Conservation (phyloP, 2,888 invertebrate species). For the Bimastos eiseni region DNA sequence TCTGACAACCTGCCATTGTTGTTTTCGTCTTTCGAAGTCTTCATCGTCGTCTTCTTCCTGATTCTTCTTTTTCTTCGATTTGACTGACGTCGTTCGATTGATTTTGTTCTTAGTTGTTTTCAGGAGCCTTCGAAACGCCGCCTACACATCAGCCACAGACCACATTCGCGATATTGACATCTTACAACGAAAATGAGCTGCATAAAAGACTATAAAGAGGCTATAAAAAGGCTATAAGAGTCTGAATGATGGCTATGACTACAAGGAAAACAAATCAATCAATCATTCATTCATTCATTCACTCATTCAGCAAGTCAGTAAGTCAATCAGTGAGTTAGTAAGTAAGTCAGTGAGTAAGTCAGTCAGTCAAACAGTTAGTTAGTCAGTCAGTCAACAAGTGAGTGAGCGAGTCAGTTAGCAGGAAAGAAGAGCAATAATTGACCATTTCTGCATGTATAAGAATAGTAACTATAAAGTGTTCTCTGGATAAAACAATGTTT, state of each 20-base stretch:
- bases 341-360: background rate
- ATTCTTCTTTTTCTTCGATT: slow-evolving; percentile 28
- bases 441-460: background rate
- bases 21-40: slow-evolving; percentile 45
- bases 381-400: background rate
- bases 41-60: slow-evolving; percentile 38
- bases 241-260: background rate
- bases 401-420: background rate
- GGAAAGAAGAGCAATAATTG: background rate
- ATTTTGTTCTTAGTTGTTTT: slow-evolving; percentile 44
- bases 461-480: background rate
- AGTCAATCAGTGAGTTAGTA: background rate
- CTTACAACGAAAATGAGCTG: background rate
- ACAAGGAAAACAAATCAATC: background rate
- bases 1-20: slow-evolving; percentile 44
- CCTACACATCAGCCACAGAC: slow-evolving; percentile 37
- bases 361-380: background rate
- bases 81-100: slow-evolving; percentile 33
- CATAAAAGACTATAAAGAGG: background rate
- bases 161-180: background rate
- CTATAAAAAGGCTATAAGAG: background rate
- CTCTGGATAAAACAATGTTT: too few species aligned
- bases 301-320: background rate
- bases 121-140: slow-evolving; percentile 46
- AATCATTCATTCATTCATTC: background rate